Evolutionary conservation across 30 jellyfish, hydroid and myxozoan genomes (phyloP).

Genomic region (Chrysaora quinquecirrha): DNA sequence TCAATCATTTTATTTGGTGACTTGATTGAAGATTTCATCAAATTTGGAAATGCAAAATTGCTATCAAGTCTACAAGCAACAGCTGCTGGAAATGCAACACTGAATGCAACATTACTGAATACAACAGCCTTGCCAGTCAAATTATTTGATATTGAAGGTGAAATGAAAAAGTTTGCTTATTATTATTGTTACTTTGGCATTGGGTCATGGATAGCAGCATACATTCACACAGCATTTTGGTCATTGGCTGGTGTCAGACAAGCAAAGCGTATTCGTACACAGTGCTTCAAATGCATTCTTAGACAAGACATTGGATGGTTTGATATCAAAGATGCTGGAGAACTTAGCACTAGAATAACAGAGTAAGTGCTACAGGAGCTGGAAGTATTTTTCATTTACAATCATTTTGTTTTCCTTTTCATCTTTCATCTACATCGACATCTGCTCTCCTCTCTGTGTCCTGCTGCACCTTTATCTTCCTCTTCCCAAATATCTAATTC

Average conservation of each 20-base stretch:
- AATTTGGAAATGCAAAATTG: constrained; percentile 18
- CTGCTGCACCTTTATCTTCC: no score
- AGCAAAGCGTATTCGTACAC: constrained; percentile 58
- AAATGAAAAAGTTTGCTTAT: constrained; percentile 81
- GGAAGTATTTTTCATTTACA: no score
- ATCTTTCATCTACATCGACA: no score
- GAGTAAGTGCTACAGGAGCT: no score
- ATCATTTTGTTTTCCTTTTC: no score
- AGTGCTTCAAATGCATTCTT: constrained; percentile 56
- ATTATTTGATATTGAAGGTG: constrained; percentile 59
- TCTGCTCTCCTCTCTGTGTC: no score
- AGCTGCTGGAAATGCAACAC: no score
- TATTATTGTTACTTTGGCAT: constrained; percentile 59
- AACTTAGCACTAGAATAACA: constrained; percentile 71
- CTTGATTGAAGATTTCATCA: constrained; percentile 74
- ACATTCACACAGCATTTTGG: constrained; percentile 85
- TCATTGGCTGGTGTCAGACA: constrained; percentile 82
- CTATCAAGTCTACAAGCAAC: no score
- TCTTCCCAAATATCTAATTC: no score
- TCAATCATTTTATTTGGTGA: constrained; percentile 87
- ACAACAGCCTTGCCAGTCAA: no score
- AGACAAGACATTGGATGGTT: constrained; percentile 90
- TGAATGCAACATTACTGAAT: no score
- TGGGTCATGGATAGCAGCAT: constrained; percentile 65
- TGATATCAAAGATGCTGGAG: constrained; percentile 83